Base-by-base conservation (phyloP, 2,888 invertebrate genomes). In the Cenopis cana region DNA sequence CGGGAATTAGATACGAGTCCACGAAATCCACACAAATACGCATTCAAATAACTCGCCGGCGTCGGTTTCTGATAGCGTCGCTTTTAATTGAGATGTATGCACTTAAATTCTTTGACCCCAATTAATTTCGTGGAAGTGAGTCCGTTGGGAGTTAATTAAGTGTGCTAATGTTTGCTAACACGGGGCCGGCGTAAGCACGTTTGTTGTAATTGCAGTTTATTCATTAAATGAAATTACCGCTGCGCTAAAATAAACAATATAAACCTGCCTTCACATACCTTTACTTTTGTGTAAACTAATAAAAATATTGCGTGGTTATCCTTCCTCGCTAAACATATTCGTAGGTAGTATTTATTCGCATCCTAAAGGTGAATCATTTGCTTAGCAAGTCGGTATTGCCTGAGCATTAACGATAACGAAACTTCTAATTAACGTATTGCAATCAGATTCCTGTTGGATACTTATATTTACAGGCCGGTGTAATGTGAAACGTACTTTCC, bases 31-130 rank as follows among this genome's bases (percentile, higher is more conserved):
- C 67, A 74, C 71, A 74, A 74, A 73, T 74, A 78, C 75, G 76
- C 75, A 77, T 78, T 74, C 77, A 76, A 76, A 74, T 71, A 75
- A 77, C 78, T 76, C 78, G 76, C 78, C 76, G 78, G 78, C 79
- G 82, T 83, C 81, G 84, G 83, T 82, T 83, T 79, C 80, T 77
- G 66, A 76, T 78, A 82, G 80, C 81, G 82, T 82, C 81, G 80
- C 77, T 78, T 86, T 90, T 89, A 91, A 92, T 92, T 91, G 90
- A 91, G 88, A 89, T 82, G 89, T 89, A 88, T 92, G 89, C 91
- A 90, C 87, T 88, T 87, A 88, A 90, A 91, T 88, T 90, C 87
- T 91, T 90, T 91, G 88, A 88, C 91, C 91, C 87, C 88, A 91
- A 91, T 92, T 91, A 91, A 88, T 89, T 91, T 91, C 91, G 87